Conservation (phyloP, 2,888 invertebrate genomes). For the Glomeris marginata region DNA sequence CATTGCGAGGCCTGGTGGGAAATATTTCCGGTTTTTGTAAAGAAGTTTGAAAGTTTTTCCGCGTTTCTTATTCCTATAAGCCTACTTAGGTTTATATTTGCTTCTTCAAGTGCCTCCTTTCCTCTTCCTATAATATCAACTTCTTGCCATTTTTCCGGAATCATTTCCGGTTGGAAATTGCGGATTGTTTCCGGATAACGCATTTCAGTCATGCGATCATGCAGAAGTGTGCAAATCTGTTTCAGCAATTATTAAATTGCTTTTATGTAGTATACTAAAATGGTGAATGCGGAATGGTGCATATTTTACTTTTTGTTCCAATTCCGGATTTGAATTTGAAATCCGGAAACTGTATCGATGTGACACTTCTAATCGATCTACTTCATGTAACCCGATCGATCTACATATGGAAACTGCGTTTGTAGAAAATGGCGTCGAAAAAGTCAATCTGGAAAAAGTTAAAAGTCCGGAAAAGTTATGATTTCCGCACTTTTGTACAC, state of each 20-base stretch:
- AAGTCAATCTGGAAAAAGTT: slow-evolving; percentile 58
- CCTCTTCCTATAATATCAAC: slow-evolving; percentile 70
- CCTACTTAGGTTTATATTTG: slow-evolving; percentile 57
- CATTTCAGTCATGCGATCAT: slow-evolving; percentile 91
- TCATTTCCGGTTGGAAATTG: slow-evolving; percentile 39
- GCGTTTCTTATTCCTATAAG: slow-evolving; percentile 2
- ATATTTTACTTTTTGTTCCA: background rate
- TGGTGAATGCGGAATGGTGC: background rate
- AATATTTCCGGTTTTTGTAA: slow-evolving; percentile 15
- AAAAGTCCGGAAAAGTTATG: too few relatives aligned
- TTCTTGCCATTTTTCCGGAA: slow-evolving; percentile 56
- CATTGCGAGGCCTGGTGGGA: slow-evolving; percentile 60
- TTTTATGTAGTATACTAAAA: background rate
- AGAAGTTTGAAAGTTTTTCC: too few relatives aligned
- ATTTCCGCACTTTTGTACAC: too few relatives aligned
- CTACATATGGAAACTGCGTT: slow-evolving; percentile 90
- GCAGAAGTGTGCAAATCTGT: too few relatives aligned
- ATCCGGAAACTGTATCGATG: slow-evolving; percentile 43
- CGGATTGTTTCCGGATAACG: slow-evolving; percentile 50
- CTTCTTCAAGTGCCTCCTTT: slow-evolving; percentile 58
- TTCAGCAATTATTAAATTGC: slow-evolving; percentile 19
- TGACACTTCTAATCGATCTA: slow-evolving; percentile 67
- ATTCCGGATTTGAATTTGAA: background rate
- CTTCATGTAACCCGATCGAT: slow-evolving; percentile 57
- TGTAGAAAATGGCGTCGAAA: slow-evolving; percentile 89